Base-by-base conservation (phyloP, 2,888 invertebrate genomes). In the Eugnorisma glareosa region DNA sequence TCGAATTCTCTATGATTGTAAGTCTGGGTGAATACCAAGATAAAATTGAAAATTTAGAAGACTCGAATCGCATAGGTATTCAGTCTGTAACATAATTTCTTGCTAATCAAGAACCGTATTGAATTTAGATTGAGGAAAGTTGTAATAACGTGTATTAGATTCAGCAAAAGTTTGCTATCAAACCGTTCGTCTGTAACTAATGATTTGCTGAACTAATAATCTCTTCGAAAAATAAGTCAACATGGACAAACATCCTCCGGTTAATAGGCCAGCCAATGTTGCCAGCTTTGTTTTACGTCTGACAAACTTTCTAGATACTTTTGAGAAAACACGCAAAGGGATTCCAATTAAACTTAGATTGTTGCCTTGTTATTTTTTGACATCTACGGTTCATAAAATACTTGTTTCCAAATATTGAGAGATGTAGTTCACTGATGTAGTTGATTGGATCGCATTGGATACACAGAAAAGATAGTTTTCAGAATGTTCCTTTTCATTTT, bases 141-240 rank as follows among this genome's bases (percentile, higher is more conserved):
- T 48, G 35, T 72, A 79, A 77, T 81, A 80, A 67, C 63, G 28
- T 63, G 43, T 73, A 70, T 77, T 74, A 80, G 80, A 73, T 63
- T 73, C 67, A 70, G 66, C n/a, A 78, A 70, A 83, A 83, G 67
- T 74, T 81, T 73, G 37, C 43, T 51, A 64, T 54, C n/a, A 81
- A 71, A 73, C 74, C 43, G 54, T 13, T 75, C 51, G 57, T 81
- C 74, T 54, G 76, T 66, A 76, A 84, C 57, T 67, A 81, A 81
- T 84, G 81, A 77, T 80, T 78, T 78, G 70, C 73, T 81, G 43
- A 75, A 84, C 78, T 77, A 81, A 75, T 78, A 78, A 71, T 79
- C 63, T 71, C 51, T 57, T 77, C 61, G 57, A 72, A 61, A 86
- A 74, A 77, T 66, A 77, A 82, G 73, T 77, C 67, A 68, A 78